These are phyloP conservation scores for Pilophorus perplexus DNA, from an alignment of 2,888 invertebrate genomes.

Conservation along the genomic window DNA sequence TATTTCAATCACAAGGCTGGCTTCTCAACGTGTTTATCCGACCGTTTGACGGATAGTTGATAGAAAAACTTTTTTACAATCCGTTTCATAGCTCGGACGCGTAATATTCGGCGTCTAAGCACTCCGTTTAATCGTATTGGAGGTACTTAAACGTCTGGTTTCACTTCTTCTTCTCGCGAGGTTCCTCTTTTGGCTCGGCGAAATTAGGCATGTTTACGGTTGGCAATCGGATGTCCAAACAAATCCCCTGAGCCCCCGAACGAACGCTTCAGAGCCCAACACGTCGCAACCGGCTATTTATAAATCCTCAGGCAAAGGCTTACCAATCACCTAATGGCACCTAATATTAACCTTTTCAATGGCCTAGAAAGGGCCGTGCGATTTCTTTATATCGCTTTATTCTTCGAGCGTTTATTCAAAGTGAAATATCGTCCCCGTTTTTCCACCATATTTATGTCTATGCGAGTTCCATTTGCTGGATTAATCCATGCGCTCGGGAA, in stretches of 20 bases:
- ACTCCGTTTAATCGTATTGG: too few species aligned
- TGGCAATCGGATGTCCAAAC: slow-evolving; percentile 1
- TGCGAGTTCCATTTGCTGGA: slow-evolving; percentile 10
- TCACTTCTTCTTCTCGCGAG: too few species aligned
- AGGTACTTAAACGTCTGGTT: too few species aligned
- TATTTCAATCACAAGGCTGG: too few species aligned
- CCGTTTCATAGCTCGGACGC: too few species aligned
- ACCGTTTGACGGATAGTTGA: too few species aligned
- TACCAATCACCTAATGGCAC: slow-evolving; percentile 30
- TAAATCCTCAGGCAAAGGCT: slow-evolving; percentile 28
- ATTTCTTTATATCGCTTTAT: neutral
- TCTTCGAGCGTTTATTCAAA: neutral
- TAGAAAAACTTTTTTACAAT: too few species aligned
- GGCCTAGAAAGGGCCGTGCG: slow-evolving; percentile 5
- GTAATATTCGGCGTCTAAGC: too few species aligned
- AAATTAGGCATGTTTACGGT: slow-evolving; percentile 16
- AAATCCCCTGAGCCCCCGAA: slow-evolving; percentile 10
- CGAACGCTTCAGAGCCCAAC: neutral
- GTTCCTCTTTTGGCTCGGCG: too few species aligned
- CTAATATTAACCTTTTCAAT: slow-evolving; percentile 26
- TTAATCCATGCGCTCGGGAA: neutral
- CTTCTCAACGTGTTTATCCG: too few species aligned
- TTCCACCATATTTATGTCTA: too few species aligned
- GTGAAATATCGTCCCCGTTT: neutral
- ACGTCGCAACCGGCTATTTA: slow-evolving; percentile 20